Percentiles rank a stretch among this genome's conserved stretches.
These are phyloP conservation scores for Spodoptera picta DNA, from an alignment of 2,888 invertebrate genomes.

Conservation along the genomic window DNA sequence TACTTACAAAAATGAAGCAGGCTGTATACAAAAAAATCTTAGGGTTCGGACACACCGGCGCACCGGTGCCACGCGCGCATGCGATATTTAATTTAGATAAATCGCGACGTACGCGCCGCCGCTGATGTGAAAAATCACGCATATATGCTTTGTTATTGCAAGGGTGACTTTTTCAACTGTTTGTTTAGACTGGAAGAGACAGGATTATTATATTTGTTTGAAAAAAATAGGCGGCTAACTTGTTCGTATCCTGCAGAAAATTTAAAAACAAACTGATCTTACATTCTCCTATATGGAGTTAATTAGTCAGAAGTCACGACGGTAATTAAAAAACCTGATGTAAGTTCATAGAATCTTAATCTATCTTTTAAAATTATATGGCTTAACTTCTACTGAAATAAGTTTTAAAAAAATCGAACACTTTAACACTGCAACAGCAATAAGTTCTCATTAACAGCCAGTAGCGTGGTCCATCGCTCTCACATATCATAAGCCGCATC, in stretches of 20 bases:
- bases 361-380: no score
- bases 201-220: neutral
- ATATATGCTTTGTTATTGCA: constrained; percentile 76
- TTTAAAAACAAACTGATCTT: no score
- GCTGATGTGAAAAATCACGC: constrained; percentile 85
- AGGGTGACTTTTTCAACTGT: constrained; percentile 59
- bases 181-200: constrained; percentile 63
- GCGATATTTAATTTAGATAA: constrained; percentile 89
- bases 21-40: constrained; percentile 71
- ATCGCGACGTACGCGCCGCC: constrained; percentile 85
- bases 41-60: constrained; percentile 74
- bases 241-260: no score
- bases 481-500: constrained; percentile 54
- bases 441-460: no score
- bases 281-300: no score
- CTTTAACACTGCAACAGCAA: no score
- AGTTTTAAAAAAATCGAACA: no score
- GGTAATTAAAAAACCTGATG: no score
- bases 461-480: neutral
- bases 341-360: no score
- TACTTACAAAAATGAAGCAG: constrained; percentile 42
- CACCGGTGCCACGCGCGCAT: constrained; percentile 81
- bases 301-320: neutral
- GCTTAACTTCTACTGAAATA: no score
- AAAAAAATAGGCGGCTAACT: neutral